A percentile compares a stretch with the other conserved stretches of the same genome.
These are phyloP conservation scores for Spialia ferax DNA, from an alignment of 2,888 invertebrate genomes.

Conservation along the genomic window DNA sequence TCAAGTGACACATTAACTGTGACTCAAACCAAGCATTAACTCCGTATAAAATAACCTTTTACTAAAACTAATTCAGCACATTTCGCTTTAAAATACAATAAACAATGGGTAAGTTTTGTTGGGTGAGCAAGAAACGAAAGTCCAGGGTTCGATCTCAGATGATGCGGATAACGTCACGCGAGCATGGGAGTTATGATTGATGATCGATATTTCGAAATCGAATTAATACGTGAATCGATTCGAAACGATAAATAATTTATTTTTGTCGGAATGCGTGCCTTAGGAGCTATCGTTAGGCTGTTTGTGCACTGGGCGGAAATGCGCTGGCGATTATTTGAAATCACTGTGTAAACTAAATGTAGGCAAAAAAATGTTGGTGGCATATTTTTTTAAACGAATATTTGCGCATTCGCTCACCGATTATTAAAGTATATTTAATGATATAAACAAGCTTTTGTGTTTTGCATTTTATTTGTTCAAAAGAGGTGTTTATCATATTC, in stretches of 20 bases:
- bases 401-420: no score
- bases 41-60: slow-evolving; percentile 51
- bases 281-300: slow-evolving; percentile 24
- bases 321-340: no score
- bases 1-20: slow-evolving; percentile 5
- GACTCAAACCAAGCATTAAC: not conserved
- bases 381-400: no score
- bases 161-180: slow-evolving; percentile 69
- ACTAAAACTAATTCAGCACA: slow-evolving; percentile 50
- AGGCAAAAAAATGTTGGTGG: no score
- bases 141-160: slow-evolving; percentile 53
- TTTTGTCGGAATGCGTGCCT: slow-evolving; percentile 61
- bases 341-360: not conserved
- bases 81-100: slow-evolving; percentile 50
- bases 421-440: no score
- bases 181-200: slow-evolving; percentile 78
- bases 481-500: no score
- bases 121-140: slow-evolving; percentile 45
- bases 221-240: slow-evolving; percentile 76
- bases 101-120: slow-evolving; percentile 53
- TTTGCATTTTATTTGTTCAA: no score
- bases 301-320: not conserved
- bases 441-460: no score
- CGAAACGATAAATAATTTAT: slow-evolving; percentile 72
- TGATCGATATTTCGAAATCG: slow-evolving; percentile 71